These are phyloP conservation scores for Reticulitermes lucifugus DNA, from an alignment of 2,888 invertebrate species.

Conservation along the genomic window DNA sequence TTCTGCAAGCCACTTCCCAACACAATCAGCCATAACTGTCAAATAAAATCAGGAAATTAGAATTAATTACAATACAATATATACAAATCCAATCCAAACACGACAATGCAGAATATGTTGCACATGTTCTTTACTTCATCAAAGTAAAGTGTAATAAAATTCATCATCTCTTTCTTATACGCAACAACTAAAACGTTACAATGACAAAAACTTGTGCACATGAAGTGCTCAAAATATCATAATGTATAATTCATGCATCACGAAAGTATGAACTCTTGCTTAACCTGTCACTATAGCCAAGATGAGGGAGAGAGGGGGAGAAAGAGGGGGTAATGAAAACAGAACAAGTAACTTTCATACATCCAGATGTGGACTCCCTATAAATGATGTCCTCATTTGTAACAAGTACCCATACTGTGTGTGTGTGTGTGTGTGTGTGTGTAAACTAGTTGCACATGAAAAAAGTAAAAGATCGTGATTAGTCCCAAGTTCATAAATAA, in stretches of 20 bases:
- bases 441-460: not conserved
- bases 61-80: not conserved
- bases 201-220: not conserved
- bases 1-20: conserved; percentile 58
- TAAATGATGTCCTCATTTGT: not conserved
- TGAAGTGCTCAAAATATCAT: not conserved
- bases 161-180: not conserved
- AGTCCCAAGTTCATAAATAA: too few relatives aligned
- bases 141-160: not conserved
- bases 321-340: too few relatives aligned
- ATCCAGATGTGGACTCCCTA: not conserved
- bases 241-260: not conserved
- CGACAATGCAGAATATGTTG: not conserved
- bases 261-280: not conserved
- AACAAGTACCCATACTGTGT: not conserved
- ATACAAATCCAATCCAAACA: not conserved
- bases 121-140: not conserved
- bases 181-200: not conserved
- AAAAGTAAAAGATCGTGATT: too few relatives aligned
- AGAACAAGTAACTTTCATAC: not conserved
- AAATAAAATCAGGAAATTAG: not conserved
- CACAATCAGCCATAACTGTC: conserved; percentile 33
- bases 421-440: not conserved
- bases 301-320: too few relatives aligned
- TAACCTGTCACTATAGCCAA: not conserved